Evolutionary conservation across 2,888 invertebrate species (phyloP), one percentile per base, ranked within the genome.

Genomic region (Cephus nigrinus): DNA sequence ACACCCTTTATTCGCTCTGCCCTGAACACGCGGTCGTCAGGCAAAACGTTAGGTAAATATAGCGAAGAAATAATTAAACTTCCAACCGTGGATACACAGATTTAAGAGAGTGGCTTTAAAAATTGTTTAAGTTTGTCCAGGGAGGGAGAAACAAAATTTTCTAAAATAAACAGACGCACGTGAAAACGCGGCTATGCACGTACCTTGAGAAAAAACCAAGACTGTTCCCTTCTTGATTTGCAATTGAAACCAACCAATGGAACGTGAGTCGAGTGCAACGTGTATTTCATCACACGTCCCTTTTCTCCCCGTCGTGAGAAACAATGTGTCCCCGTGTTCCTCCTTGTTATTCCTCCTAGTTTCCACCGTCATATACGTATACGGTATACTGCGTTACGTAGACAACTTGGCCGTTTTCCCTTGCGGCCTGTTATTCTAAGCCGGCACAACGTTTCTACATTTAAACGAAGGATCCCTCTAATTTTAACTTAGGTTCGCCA

Each of bases 381-480:
- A 55, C 23, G 55, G 23, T 2, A 55, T 23, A 9, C 55, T 15
- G 55, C 5, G 23, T 23, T 55, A 55, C 55, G 5, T 23, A 23
- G 55, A 23, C 5, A 55, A 55, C 55, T 23, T 9, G 55, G 55
- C 1, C 55, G 23, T 55, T 71, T 71, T 71, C 71, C 71, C 71
- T 23, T 31, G 31, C 71, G 71, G 23, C 55, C 32, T 71, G 71
- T 71, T 71, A 71, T 71, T 33, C 31, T 12, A 31, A 71, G 71
- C 32, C 31, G 2, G 12, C 71, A 23, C 31, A 71, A 71, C 30
- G 36, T 83, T 82, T 81, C 79, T 82, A 79, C 83, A 80, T 84
- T 82, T 83, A 78, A 80, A 79, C 81, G 82, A 83, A 84, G 84
- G 81, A 82, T 80, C 23, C 55, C 72, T 78, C 82, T 86, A 86